Evolutionary conservation across 2,888 invertebrate species (phyloP).

Genomic region (Pherbina coryleti): DNA sequence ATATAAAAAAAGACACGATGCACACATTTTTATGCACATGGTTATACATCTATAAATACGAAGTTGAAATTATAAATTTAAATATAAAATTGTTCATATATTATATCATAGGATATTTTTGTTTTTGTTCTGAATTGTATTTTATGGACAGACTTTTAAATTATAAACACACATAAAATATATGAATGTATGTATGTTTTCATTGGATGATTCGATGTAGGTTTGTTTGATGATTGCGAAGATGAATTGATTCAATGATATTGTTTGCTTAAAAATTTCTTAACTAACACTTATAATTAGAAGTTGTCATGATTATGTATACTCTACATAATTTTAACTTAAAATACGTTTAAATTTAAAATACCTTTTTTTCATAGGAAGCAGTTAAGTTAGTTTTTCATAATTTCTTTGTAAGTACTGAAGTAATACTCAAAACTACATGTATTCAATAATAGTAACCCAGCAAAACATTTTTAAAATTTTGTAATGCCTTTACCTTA

Average conservation of each 20-base stretch:
- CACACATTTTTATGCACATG: neutral
- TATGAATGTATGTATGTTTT: no score
- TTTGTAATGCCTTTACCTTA: no score
- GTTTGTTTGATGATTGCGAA: no score
- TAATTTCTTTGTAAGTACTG: constrained; percentile 3
- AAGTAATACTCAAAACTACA: neutral
- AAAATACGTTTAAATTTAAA: neutral
- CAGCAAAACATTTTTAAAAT: no score
- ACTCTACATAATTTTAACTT: neutral
- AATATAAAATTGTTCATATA: neutral
- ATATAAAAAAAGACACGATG: constrained; percentile 1
- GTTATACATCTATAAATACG: neutral
- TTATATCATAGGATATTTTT: neutral
- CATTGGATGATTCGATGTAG: no score
- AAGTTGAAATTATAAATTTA: neutral
- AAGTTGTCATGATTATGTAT: neutral
- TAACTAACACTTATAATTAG: neutral
- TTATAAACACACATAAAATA: no score
- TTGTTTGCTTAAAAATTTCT: neutral
- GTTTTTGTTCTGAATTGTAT: neutral
- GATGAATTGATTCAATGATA: neutral
- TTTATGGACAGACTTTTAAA: neutral
- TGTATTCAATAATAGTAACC: neutral
- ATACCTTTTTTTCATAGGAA: constrained; percentile 28
- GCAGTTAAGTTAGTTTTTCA: constrained; percentile 22